Conservation (phyloP, 2,113 vertebrate species). For the Circaetus gallicus region DNA sequence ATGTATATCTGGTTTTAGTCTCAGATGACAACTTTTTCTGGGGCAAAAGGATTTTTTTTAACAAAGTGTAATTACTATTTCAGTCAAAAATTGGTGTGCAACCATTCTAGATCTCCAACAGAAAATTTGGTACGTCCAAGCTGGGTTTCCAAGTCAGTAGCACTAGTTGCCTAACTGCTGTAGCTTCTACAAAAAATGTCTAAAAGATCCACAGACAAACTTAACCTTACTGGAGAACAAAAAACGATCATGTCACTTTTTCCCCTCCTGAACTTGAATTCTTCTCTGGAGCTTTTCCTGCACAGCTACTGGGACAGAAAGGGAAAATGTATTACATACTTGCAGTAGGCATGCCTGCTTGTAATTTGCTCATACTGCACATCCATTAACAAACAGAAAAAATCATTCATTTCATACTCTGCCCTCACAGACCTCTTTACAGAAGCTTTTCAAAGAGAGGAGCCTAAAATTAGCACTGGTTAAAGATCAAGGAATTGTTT, state of each 20-base stretch:
- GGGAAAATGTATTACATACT: not conserved
- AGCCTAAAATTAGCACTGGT: not conserved
- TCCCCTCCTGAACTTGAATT: not conserved
- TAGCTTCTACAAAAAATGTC: not conserved
- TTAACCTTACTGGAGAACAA: not conserved
- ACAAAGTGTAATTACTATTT: not conserved
- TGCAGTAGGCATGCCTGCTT: not conserved
- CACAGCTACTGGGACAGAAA: not conserved
- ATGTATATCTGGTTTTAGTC: not conserved
- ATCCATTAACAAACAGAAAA: not conserved
- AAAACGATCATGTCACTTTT: not conserved
- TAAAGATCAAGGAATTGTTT: not conserved
- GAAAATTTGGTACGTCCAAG: rapidly evolving
- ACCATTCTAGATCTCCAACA: not conserved
- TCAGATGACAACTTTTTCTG: not conserved
- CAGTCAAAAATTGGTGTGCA: not conserved
- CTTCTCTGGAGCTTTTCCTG: not conserved
- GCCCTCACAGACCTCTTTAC: not conserved
- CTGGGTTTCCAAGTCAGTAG: not conserved
- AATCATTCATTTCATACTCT: not conserved
- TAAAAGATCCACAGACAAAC: not conserved
- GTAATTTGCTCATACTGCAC: not conserved
- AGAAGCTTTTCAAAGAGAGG: not conserved
- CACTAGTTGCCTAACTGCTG: not conserved
- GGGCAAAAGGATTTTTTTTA: not conserved